Base-by-base conservation (phyloP, 2,797 vertebrate species). In the Balearica regulorum region DNA sequence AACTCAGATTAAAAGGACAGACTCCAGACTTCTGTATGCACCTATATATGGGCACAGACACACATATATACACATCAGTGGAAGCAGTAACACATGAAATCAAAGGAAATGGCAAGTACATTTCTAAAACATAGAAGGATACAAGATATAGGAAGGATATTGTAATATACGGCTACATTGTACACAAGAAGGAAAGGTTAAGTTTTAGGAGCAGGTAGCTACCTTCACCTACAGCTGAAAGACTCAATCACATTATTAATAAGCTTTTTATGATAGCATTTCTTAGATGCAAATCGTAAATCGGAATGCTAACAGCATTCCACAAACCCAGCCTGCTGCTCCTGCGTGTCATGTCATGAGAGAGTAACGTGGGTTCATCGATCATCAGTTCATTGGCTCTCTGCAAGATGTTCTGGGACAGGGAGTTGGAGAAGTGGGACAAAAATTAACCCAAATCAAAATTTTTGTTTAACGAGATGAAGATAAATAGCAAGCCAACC, bases 301-400 rank as follows among this genome's bases (percentile, higher is more conserved):
- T 41, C 0, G 2, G 31, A 39, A 60, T 9, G 25, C 60, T 16
- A 53, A 46, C 20, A 53, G 60, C n/a, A 35, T 28, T 44, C 39
- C 60, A 19, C n/a, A 64, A 35, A 29, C 6, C 28, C 54, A 66
- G 39, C 37, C 60, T 37, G 29, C 44, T 44, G 33, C 44, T 60
- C 28, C 26, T 22, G 31, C 0, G 0, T 18, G 39, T 28, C 17
- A 2, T 25, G 14, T 11, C 58, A 10, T 2, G 43, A 17, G 7
- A 41, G 29, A 11, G 37, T 11, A 35, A 29, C 6, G 37, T 6
- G 20, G 25, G 20, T 26, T 71, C 58, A 26, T 33, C 2, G 1
- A 21, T 31, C 11, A 16, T 17, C 37, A 5, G 12, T 5, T 29
- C 41, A 9, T 20, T 18, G 31, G 29, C 49, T 71, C 57, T 60